phyloP scores from a whole-genome alignment of 2,113 vertebrate genomes.

The Passer domesticus region DNA sequence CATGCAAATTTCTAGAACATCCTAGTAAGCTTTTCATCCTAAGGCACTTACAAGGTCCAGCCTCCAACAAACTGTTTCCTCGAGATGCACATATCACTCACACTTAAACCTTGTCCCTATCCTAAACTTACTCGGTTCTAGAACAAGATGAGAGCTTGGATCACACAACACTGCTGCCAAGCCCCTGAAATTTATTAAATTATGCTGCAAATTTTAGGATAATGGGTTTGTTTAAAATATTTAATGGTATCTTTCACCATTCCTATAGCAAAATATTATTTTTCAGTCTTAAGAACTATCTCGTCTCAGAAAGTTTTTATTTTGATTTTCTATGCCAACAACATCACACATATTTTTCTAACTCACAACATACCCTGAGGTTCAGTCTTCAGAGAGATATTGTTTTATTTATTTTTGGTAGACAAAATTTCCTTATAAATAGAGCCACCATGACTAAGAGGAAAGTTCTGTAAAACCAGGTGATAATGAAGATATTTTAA shows the following conservation, averaged over 20 bases:
- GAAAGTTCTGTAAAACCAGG: not conserved
- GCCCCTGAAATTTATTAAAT: not conserved
- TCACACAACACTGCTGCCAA: not conserved
- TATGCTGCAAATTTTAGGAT: not conserved
- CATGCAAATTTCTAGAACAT: slow-evolving; percentile 53
- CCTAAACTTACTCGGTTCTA: not conserved
- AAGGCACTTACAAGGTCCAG: slow-evolving; percentile 18
- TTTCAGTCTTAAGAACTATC: not conserved
- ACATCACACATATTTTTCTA: not conserved
- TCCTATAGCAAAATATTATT: not conserved
- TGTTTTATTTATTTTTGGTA: not conserved
- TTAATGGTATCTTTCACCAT: not conserved
- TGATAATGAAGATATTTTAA: not conserved
- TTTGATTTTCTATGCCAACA: not conserved
- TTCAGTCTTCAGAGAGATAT: not conserved
- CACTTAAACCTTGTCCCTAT: not conserved
- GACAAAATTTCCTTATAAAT: not conserved
- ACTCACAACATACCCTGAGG: not conserved
- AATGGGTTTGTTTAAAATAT: not conserved
- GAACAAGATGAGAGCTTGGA: not conserved
- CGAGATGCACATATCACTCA: not conserved
- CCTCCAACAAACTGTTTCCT: not conserved
- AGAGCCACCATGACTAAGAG: not conserved
- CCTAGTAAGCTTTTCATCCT: slow-evolving; percentile 46
- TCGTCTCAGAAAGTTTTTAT: not conserved